These are phyloP conservation scores for Hippocampus comes DNA, from an alignment of 2,113 vertebrate genomes.

Conservation along the genomic window DNA sequence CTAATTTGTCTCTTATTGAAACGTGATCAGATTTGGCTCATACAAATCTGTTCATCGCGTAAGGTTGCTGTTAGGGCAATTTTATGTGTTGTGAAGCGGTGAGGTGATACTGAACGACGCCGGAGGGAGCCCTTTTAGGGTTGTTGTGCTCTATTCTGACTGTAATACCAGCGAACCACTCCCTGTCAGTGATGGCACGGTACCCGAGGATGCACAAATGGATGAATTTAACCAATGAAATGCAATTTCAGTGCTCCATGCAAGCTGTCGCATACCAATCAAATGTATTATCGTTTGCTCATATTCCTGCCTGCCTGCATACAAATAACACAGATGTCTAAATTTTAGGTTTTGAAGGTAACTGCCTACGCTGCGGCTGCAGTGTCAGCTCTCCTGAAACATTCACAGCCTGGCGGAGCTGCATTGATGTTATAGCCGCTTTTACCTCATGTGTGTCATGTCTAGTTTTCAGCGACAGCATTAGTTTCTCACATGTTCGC, in stretches of 20 bases:
- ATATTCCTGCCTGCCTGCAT: conserved; percentile 18
- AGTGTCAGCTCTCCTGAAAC: conserved; percentile 30
- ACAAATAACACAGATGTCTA: conserved; percentile 25
- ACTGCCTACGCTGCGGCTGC: conserved; percentile 1
- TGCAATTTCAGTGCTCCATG: conserved; percentile 22
- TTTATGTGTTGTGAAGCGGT: conserved; percentile 24
- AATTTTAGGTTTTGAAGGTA: conserved; percentile 45
- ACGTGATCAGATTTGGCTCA: not conserved
- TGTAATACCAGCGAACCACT: conserved; percentile 59
- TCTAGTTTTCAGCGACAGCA: not conserved
- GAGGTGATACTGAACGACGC: conserved; percentile 34
- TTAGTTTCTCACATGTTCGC: not conserved
- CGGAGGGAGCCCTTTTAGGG: conserved; percentile 48
- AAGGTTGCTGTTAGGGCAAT: not conserved
- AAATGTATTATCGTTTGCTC: conserved; percentile 9
- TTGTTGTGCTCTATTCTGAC: conserved; percentile 42
- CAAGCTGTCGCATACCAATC: not conserved
- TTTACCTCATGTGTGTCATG: conserved; percentile 16
- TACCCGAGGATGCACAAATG: conserved; percentile 23
- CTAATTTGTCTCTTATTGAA: not conserved
- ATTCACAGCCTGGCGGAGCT: conserved; percentile 6
- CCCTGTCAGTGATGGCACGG: conserved; percentile 49
- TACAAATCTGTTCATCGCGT: not conserved
- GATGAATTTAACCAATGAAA: not conserved
- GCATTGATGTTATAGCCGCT: conserved; percentile 32